phyloP scores from a whole-genome alignment of 2,113 vertebrate species.

The Thalassarche chlororhynchos region DNA sequence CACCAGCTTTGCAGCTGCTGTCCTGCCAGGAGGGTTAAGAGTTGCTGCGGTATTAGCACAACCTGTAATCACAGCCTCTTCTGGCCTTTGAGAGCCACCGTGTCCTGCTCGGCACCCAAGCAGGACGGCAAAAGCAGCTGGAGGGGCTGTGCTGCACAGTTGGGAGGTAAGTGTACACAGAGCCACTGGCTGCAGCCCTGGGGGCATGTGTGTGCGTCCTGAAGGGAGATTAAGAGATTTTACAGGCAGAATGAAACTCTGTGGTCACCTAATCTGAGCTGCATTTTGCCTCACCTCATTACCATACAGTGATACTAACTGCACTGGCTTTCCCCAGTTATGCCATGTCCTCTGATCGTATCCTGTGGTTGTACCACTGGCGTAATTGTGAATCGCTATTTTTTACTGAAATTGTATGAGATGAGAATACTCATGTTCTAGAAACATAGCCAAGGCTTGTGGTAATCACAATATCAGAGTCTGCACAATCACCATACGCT shows the following conservation, averaged over 20 bases:
- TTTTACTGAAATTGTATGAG: not conserved
- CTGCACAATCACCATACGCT: not conserved
- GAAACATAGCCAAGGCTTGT: not conserved
- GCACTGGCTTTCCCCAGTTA: not conserved
- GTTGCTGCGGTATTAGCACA: not conserved
- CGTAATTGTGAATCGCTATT: not conserved
- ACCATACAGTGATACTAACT: not conserved
- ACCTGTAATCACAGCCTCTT: not conserved
- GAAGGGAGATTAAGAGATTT: not conserved
- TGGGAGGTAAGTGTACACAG: not conserved
- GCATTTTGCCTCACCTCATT: not conserved
- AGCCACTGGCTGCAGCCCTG: not conserved
- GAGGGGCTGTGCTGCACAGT: not conserved
- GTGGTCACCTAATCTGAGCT: not conserved
- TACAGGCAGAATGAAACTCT: not conserved
- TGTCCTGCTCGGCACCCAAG: not conserved
- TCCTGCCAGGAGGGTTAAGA: not conserved
- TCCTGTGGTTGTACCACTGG: fast-evolving
- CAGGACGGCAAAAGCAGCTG: not conserved
- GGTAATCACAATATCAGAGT: not conserved
- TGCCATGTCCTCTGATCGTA: not conserved
- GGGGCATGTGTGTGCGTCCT: not conserved
- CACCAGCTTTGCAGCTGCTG: not conserved
- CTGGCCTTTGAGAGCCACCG: not conserved
- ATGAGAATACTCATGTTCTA: not conserved